These are phyloP conservation scores for Poeciliopsis turrubarensis DNA, from an alignment of 2,113 vertebrate species.

Conservation along the genomic window DNA sequence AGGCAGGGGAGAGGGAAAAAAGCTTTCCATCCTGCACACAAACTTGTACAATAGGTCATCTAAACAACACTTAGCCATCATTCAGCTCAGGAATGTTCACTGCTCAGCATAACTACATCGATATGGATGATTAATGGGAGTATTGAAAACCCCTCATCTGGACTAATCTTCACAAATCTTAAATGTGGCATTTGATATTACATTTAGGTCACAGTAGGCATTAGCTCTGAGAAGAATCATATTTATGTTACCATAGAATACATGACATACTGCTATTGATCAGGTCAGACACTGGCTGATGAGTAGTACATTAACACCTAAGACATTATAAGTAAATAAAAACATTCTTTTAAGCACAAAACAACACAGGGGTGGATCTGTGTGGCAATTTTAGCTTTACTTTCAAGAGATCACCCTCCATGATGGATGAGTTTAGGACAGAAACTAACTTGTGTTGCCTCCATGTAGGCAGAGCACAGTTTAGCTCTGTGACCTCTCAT, in stretches of 20 bases:
- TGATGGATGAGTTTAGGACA: constrained; percentile 55
- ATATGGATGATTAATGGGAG: constrained; percentile 2
- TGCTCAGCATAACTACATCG: constrained; percentile 11
- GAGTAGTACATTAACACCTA: constrained; percentile 11
- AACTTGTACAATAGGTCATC: constrained; percentile 26
- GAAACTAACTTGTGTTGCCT: constrained; percentile 41
- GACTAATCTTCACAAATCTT: constrained; percentile 7
- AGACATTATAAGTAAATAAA: not conserved
- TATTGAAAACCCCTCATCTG: not conserved
- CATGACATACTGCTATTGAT: constrained; percentile 3
- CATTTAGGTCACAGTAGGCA: constrained; percentile 10
- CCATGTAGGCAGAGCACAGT: constrained; percentile 39
- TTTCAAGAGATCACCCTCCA: constrained; percentile 22
- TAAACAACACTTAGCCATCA: constrained; percentile 46
- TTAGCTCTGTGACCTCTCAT: constrained; percentile 42
- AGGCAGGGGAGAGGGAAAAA: not conserved
- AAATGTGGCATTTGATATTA: constrained; percentile 5
- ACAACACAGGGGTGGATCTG: constrained; percentile 7
- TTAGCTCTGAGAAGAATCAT: constrained; percentile 1
- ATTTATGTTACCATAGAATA: not conserved
- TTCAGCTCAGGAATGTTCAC: constrained; percentile 51
- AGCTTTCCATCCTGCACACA: constrained; percentile 40
- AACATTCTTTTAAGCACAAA: not conserved
- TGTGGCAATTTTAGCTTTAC: constrained; percentile 13
- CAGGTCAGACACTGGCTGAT: not conserved